These are phyloP conservation scores for Charadrius vociferus DNA, from an alignment of 2,113 vertebrate genomes.

Conservation along the genomic window DNA sequence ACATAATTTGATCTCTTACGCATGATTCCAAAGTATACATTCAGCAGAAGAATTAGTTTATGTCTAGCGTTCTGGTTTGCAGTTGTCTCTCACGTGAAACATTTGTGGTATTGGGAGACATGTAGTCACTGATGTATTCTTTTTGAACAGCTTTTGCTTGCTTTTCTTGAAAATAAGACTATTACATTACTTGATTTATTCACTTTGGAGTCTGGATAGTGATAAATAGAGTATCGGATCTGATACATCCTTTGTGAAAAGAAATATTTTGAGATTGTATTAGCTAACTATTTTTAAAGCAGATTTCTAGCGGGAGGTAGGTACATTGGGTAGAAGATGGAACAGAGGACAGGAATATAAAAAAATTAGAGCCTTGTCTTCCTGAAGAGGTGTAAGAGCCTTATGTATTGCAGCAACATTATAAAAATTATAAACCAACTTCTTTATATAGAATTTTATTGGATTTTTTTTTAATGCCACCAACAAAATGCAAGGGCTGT, in stretches of 20 bases:
- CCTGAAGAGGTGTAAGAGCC: not conserved
- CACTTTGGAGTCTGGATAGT: not conserved
- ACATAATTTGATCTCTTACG: conserved; percentile 15
- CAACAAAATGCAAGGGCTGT: not conserved
- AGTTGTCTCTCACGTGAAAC: not conserved
- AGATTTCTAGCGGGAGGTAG: not conserved
- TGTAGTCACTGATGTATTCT: not conserved
- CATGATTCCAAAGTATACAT: not conserved
- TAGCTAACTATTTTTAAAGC: not conserved
- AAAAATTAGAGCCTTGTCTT: not conserved
- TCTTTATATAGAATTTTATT: not conserved
- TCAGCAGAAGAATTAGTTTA: not conserved
- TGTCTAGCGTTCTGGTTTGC: conserved; percentile 11
- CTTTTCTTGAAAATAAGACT: conserved; percentile 3
- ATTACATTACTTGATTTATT: not conserved
- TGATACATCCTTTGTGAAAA: not conserved
- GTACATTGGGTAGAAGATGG: not conserved
- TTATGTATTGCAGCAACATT: not conserved
- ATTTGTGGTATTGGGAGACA: not conserved
- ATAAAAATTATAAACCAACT: not conserved
- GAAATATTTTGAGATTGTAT: not conserved
- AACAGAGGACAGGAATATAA: not conserved
- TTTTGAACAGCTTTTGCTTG: not conserved
- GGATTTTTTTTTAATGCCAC: not conserved
- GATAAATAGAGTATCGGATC: not conserved